Evolutionary conservation across 2,797 vertebrate genomes (phyloP).

Genomic region (Alosa sapidissima): DNA sequence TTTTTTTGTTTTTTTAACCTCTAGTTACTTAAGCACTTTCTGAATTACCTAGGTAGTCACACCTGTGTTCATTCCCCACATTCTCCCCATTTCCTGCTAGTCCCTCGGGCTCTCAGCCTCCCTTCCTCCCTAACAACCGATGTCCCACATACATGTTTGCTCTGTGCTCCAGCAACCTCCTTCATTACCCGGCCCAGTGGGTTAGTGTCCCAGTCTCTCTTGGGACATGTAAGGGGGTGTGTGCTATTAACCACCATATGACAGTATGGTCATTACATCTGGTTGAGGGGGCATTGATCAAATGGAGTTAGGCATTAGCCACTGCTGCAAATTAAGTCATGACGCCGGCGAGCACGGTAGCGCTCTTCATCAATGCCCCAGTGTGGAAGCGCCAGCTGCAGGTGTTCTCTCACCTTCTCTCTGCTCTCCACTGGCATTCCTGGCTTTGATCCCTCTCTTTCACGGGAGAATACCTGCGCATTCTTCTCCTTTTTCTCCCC

Average conservation of each 20-base stretch:
- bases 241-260: neutral
- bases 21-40: neutral
- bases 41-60: neutral
- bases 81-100: neutral
- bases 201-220: neutral
- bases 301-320: neutral
- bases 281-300: neutral
- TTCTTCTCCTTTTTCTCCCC: constrained; percentile 39
- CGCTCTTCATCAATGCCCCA: constrained; percentile 36
- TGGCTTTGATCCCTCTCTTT: constrained; percentile 53
- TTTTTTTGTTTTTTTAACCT: too few species aligned
- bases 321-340: neutral
- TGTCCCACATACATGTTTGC: neutral
- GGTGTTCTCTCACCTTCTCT: constrained; percentile 61
- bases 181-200: neutral
- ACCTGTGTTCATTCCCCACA: neutral
- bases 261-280: neutral
- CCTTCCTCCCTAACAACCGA: neutral
- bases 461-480: constrained; percentile 50
- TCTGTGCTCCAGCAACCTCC: neutral
- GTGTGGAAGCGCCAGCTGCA: constrained; percentile 60
- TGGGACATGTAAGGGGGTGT: neutral
- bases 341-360: neutral
- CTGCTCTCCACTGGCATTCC: constrained; percentile 61
- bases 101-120: neutral